Base-by-base conservation (phyloP, 2,797 vertebrate genomes). In the Leuciscus waleckii region DNA sequence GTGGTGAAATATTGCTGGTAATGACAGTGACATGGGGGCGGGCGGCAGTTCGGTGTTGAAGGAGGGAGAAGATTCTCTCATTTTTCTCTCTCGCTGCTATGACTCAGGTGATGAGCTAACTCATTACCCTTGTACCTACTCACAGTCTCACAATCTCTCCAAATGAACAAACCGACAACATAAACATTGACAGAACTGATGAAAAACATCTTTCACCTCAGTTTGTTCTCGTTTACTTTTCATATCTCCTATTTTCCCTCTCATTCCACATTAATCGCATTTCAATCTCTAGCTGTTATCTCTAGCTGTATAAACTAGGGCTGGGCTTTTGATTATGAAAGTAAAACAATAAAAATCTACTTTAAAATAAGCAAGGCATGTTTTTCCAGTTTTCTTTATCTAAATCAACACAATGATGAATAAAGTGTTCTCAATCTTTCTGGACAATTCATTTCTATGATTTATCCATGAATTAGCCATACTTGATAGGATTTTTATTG, bases 1-100 rank as follows among this genome's bases (percentile, higher is more conserved):
- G 51, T 75, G 63, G 74, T 90, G 87, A 90, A 85, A 89, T 80
- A 87, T 86, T 87, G 79, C 85, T 37, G 75, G 65, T 89, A 90
- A 87, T 79, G 75, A 69, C 79, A 84, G 69, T 67, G 79, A 65
- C 63, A 76, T 68, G 58, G 39, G 58, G 61, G 49, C 69, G 79
- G 79, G 71, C 49, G 37, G 69, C 21, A 82, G 78, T 77, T 81
- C 23, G 32, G n/a, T 41, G 43, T 54, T 49, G 56, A 39, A 29
- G 13, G 46, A 51, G 63, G 39, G 32, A 43, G 70, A 39, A 41
- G 39, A 26, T 63, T 76, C 17, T 65, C 67, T 71, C 21, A 3
- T 29, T 79, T 65, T n/a, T 67, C 37, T 78, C 67, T 63, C 69
- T 51, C 29, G 70, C 58, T 80, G 51, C 63, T 75, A 68, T 89